phyloP scores from a whole-genome alignment of 2,888 invertebrate species.

The Pedicia rivosa region DNA sequence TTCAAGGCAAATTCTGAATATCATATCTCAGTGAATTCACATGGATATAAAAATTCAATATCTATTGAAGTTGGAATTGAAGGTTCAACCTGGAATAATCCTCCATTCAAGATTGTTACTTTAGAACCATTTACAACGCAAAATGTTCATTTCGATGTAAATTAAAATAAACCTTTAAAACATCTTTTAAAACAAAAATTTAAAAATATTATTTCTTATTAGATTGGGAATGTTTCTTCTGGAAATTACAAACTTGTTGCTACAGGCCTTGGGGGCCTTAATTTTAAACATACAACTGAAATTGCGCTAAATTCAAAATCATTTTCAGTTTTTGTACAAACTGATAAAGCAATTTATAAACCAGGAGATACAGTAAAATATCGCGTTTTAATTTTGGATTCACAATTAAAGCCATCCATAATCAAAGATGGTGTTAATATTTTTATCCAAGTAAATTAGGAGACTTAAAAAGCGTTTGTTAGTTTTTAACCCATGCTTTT shows the following conservation, averaged over 20 bases:
- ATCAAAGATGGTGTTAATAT: too few relatives aligned
- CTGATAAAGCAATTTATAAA: constrained; percentile 83
- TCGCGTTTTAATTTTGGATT: constrained; percentile 38
- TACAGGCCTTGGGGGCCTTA: constrained; percentile 61
- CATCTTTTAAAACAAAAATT: too few relatives aligned
- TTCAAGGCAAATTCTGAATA: constrained; percentile 72
- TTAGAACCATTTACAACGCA: constrained; percentile 55
- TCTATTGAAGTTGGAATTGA: constrained; percentile 60
- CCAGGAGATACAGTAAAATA: constrained; percentile 72
- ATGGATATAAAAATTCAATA: constrained; percentile 39
- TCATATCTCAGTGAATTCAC: constrained; percentile 57
- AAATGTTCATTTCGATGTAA: constrained; percentile 50
- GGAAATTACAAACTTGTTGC: too few relatives aligned
- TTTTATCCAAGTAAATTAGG: too few relatives aligned
- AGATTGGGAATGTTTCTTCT: constrained; percentile 35
- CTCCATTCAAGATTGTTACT: constrained; percentile 50
- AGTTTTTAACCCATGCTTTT: too few relatives aligned
- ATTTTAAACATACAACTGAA: constrained; percentile 56
- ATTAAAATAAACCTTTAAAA: too few relatives aligned
- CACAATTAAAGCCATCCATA: constrained; percentile 55
- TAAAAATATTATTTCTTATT: too few relatives aligned
- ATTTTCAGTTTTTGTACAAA: constrained; percentile 76
- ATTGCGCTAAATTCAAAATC: constrained; percentile 64
- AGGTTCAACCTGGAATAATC: constrained; percentile 44
- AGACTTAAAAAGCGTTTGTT: neutral